Evolutionary conservation across 2,113 vertebrate genomes (phyloP).

Genomic region (Clupea harengus): DNA sequence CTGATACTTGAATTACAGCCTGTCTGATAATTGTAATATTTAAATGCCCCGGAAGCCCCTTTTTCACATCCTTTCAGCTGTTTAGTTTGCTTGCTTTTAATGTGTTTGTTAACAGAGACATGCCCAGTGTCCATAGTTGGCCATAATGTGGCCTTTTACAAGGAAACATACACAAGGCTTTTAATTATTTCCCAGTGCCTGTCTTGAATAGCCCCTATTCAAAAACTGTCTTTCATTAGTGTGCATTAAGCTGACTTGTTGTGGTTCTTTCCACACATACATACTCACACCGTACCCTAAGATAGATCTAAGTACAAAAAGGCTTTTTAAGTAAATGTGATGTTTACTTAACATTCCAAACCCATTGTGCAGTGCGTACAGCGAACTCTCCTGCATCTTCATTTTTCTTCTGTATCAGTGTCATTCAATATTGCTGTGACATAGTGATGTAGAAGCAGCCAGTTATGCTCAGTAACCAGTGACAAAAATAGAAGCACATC

Average conservation of each 20-base stretch:
- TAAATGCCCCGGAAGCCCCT: slow-evolving; percentile 51
- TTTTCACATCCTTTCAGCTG: slow-evolving; percentile 40
- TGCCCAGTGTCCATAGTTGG: slow-evolving; percentile 17
- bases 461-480: background rate
- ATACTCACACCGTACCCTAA: background rate
- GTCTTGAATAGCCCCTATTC: slow-evolving; percentile 37
- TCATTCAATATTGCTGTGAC: background rate
- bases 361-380: background rate
- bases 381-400: background rate
- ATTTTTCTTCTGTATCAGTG: background rate
- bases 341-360: background rate
- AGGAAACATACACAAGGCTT: slow-evolving; percentile 50
- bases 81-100: slow-evolving; percentile 47
- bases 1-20: slow-evolving; percentile 47
- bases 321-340: background rate
- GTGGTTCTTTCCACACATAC: background rate
- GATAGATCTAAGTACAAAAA: background rate
- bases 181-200: slow-evolving; percentile 54
- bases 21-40: slow-evolving; percentile 51
- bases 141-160: slow-evolving; percentile 47
- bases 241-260: background rate
- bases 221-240: slow-evolving; percentile 33
- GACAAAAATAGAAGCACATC: background rate
- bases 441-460: background rate
- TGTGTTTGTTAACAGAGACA: slow-evolving; percentile 39